Evolutionary conservation across 2,888 invertebrate species (phyloP).

Genomic region (Lymantria monacha): DNA sequence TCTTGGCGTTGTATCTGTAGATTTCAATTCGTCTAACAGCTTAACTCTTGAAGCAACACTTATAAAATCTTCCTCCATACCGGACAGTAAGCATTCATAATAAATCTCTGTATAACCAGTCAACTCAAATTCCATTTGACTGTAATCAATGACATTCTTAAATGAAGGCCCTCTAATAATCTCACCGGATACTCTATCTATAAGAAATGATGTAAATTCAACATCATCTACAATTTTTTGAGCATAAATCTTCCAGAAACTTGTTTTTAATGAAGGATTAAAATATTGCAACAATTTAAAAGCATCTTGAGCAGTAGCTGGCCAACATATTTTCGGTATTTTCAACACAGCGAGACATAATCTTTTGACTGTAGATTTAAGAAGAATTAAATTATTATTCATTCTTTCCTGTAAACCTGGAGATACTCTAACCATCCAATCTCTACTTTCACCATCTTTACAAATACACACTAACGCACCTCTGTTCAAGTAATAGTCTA

Average conservation of each 20-base stretch:
- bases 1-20: constrained; percentile 50
- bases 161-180: constrained; percentile 64
- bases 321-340: constrained; percentile 61
- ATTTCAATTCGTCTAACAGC: constrained; percentile 56
- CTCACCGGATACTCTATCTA: constrained; percentile 67
- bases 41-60: constrained; percentile 67
- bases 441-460: constrained; percentile 60
- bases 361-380: constrained; percentile 62
- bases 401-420: constrained; percentile 70
- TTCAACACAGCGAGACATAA: constrained; percentile 64
- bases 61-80: constrained; percentile 57
- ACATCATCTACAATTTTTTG: constrained; percentile 52
- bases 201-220: constrained; percentile 60
- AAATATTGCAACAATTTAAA: constrained; percentile 73
- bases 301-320: constrained; percentile 59
- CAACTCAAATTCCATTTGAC: constrained; percentile 69
- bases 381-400: constrained; percentile 54
- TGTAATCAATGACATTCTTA: constrained; percentile 69
- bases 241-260: constrained; percentile 62
- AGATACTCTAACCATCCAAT: constrained; percentile 66
- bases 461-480: constrained; percentile 72
- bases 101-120: constrained; percentile 68
- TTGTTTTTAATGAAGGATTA: constrained; percentile 62
- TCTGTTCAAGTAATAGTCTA: constrained; percentile 68
- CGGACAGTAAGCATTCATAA: constrained; percentile 58